Percentiles rank a stretch among this genome's conserved stretches.
Conservation (phyloP, 1,140 invertebrate species). For the Drosophila pseudoobscura region DNA sequence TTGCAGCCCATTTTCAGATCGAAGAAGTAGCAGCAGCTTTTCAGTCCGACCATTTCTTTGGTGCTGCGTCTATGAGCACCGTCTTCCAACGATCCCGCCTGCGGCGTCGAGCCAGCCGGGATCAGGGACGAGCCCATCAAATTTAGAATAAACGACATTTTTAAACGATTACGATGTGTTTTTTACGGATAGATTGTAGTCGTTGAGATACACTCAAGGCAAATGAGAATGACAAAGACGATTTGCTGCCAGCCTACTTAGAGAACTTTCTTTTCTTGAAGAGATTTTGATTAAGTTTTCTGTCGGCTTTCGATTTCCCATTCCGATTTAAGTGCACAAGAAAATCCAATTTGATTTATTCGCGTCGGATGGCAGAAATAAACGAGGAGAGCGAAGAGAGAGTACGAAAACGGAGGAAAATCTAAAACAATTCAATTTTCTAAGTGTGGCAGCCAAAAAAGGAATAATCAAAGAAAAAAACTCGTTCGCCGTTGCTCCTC, state of each 20-base stretch:
- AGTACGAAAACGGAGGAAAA: slow-evolving; percentile 54
- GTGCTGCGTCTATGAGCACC: too few relatives aligned
- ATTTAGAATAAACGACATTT: slow-evolving; percentile 34
- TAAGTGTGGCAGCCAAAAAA: slow-evolving; percentile 50
- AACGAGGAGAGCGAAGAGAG: slow-evolving; percentile 23
- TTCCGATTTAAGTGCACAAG: slow-evolving; percentile 72
- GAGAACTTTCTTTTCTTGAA: slow-evolving; percentile 1
- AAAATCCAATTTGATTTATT: slow-evolving; percentile 81
- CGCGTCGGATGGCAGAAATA: slow-evolving; percentile 41
- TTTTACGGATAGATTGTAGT: neutral
- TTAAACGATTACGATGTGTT: slow-evolving; percentile 1
- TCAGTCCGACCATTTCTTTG: slow-evolving; percentile 1
- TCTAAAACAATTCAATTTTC: slow-evolving; percentile 81
- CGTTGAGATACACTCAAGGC: neutral
- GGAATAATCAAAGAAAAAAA: slow-evolving; percentile 23
- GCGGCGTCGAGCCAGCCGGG: neutral
- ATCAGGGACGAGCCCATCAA: neutral
- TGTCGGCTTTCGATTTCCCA: slow-evolving; percentile 48
- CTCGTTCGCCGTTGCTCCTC: neutral
- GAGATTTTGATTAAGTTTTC: slow-evolving; percentile 54
- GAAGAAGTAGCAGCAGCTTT: slow-evolving; percentile 41
- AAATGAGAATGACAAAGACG: slow-evolving; percentile 7
- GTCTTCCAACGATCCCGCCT: too few relatives aligned
- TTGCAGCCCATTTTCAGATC: slow-evolving; percentile 45
- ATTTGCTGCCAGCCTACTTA: slow-evolving; percentile 14